Evolutionary conservation across 2,797 vertebrate species (phyloP), one percentile per base, ranked within the genome.

Genomic region (Gambelia wislizenii): DNA sequence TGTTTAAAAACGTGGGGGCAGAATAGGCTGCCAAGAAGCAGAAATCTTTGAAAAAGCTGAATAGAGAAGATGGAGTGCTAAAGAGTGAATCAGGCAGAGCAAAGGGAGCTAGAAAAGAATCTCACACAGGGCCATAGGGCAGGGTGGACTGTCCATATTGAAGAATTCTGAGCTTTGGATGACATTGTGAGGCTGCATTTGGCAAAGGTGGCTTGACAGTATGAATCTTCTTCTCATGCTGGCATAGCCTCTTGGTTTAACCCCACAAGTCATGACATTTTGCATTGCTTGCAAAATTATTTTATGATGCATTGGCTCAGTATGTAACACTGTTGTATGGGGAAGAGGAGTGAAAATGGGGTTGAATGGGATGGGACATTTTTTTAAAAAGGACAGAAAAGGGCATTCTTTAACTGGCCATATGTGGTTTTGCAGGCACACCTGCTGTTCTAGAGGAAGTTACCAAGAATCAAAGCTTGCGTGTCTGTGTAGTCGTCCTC

Each of bases 381-480:
- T 61, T 49, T 61, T 61, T 77, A 8, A 56, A 72, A 47, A 91
- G 64, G 47, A 91, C n/a, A n/a, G 59, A 88, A 93, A 49, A 74
- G 78, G 76, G 47, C 8, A 16, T 70, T n/a, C 1, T 14, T 52
- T 67, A 18, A 20, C 39, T 82, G 70, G n/a, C 78, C 3, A 1
- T 64, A 56, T 81, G 78, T 72, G 33, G 56, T 47, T 85, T 56
- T 72, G 39, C 56, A 54, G 27, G 54, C 44, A 6, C 44, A 36
- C 44, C 67, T 82, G 78, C 77, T 67, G 83, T 39, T 91, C 9
- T 79, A 49, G 72, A 90, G 75, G 75, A 36, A 86, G 2, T 80
- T 64, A 61, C 81, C 84, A 72, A 89, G 89, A 91, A 87, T 89
- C 39, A 75, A 54, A 67, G 64, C 67, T 81, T 49, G 84, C 16